Percentiles rank a stretch among this genome's conserved stretches.
Conservation (phyloP, 2,113 vertebrate species). For the Empidonax traillii region DNA sequence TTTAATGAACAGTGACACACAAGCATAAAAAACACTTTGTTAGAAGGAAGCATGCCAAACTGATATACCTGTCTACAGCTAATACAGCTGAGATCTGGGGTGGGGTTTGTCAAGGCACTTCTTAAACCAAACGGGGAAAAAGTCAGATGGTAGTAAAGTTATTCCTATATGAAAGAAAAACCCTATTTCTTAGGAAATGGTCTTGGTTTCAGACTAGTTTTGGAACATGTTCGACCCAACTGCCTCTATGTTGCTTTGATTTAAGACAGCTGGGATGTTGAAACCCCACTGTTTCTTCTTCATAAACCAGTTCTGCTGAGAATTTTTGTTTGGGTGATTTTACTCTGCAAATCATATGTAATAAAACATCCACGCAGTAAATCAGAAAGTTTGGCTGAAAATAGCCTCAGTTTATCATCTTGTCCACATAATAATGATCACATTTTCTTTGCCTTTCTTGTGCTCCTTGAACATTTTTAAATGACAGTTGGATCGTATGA, state of each 20-base stretch:
- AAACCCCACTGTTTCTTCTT: neutral
- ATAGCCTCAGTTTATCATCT: neutral
- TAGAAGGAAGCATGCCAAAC: neutral
- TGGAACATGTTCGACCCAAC: neutral
- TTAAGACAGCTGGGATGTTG: neutral
- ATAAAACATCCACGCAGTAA: neutral
- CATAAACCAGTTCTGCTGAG: neutral
- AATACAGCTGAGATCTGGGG: neutral
- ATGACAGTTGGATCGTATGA: neutral
- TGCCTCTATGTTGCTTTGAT: neutral
- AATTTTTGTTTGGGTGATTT: neutral
- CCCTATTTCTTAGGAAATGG: neutral
- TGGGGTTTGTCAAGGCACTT: neutral
- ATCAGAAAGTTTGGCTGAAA: neutral
- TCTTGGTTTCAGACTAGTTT: neutral
- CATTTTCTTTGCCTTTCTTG: neutral
- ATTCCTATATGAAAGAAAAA: neutral
- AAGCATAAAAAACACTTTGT: neutral
- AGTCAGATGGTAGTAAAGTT: neutral
- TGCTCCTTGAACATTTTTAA: neutral
- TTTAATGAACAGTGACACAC: neutral
- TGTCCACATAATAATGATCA: neutral
- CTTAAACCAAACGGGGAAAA: neutral
- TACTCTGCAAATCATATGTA: neutral
- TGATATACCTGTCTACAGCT: neutral